Evolutionary conservation across 2,113 vertebrate species (phyloP).

Genomic region (Neomonachus schauinslandi): DNA sequence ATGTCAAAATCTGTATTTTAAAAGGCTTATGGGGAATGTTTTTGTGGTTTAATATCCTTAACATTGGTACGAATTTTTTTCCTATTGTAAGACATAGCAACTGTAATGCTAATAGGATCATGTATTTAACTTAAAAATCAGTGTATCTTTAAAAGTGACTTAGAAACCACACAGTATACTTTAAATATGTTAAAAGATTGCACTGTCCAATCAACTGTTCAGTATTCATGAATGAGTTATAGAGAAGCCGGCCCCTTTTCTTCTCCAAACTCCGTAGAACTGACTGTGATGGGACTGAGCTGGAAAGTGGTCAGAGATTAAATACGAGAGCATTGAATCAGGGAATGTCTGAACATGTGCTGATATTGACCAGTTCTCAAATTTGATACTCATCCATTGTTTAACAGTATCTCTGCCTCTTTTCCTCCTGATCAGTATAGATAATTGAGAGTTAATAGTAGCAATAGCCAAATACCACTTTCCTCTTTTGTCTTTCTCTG

Average conservation of each 20-base stretch:
- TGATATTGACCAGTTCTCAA: not conserved
- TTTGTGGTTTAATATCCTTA: constrained; percentile 62
- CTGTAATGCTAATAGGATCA: constrained; percentile 32
- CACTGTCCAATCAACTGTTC: not conserved
- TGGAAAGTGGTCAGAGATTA: not conserved
- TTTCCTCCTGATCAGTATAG: constrained; percentile 6
- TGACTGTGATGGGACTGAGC: not conserved
- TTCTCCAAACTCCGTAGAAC: not conserved
- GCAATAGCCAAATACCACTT: constrained; percentile 1
- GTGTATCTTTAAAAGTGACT: constrained; percentile 44
- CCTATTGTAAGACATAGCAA: constrained; percentile 40
- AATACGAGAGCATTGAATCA: not conserved
- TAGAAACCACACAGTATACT: not conserved
- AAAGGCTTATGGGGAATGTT: constrained; percentile 48
- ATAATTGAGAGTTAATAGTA: constrained; percentile 41
- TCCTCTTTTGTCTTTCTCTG: not conserved
- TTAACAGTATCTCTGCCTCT: not conserved
- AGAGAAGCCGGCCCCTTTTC: not conserved
- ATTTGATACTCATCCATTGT: constrained; percentile 12
- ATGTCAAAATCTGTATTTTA: constrained; percentile 59
- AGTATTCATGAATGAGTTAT: not conserved
- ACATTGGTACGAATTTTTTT: constrained; percentile 44
- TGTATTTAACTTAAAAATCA: constrained; percentile 61
- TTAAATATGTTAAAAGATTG: constrained; percentile 29
- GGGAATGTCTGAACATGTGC: not conserved